Evolutionary conservation across 2,113 vertebrate genomes (phyloP).

Genomic region (Cervus canadensis): DNA sequence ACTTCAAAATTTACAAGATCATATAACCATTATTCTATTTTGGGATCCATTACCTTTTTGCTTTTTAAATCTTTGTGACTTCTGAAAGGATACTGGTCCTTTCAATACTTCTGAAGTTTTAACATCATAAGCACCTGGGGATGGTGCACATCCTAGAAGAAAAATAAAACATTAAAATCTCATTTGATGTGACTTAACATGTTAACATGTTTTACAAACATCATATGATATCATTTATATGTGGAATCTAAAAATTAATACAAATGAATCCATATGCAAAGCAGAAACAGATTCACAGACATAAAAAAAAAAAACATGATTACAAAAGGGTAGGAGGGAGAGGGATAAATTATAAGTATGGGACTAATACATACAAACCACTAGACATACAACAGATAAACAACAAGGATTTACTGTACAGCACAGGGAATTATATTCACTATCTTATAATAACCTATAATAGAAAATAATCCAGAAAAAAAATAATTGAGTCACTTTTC

Average conservation of each 20-base stretch:
- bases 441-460: not conserved
- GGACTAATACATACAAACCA: not conserved
- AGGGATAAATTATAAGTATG: not conserved
- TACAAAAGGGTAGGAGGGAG: not conserved
- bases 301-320: not conserved
- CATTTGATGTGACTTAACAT: not conserved
- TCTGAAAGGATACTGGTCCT: slow-evolving; percentile 86
- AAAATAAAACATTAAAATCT: not conserved
- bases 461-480: not conserved
- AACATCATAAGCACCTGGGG: slow-evolving; percentile 82
- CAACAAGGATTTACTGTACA: not conserved
- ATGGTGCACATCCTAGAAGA: slow-evolving; percentile 82
- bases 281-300: not conserved
- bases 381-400: not conserved
- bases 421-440: not conserved
- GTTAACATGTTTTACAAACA: not conserved
- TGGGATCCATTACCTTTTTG: slow-evolving; percentile 80
- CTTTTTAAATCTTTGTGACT: slow-evolving; percentile 79
- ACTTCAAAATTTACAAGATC: not conserved
- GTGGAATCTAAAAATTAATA: not conserved
- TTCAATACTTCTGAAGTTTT: slow-evolving; percentile 79
- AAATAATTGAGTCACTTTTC: not conserved
- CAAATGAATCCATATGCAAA: not conserved
- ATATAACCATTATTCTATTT: not conserved
- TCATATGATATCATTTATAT: not conserved